phyloP scores from a whole-genome alignment of 2,888 invertebrate species.

The Cataglyphis cursor region DNA sequence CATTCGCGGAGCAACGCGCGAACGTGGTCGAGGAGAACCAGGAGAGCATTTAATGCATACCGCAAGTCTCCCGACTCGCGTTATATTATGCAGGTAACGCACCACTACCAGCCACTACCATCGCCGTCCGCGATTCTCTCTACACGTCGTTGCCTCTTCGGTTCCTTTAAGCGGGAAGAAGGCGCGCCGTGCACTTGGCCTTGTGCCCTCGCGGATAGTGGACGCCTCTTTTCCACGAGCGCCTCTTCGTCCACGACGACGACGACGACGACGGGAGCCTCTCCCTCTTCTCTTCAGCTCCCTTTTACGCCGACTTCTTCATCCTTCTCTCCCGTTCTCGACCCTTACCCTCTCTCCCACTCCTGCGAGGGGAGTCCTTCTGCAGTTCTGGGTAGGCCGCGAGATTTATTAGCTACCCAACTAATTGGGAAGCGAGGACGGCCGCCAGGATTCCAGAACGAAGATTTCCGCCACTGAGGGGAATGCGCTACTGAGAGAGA shows the following conservation, averaged over 20 bases:
- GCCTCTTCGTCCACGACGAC: conserved; percentile 60
- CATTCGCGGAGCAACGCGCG: conserved; percentile 17
- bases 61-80: conserved; percentile 65
- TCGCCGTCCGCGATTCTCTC: conserved; percentile 47
- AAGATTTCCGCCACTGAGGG: conserved; percentile 66
- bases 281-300: conserved; percentile 44
- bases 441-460: conserved; percentile 74
- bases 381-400: conserved; percentile 66
- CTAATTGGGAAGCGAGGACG: conserved; percentile 76
- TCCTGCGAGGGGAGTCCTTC: conserved; percentile 56
- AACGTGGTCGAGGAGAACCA: conserved; percentile 50
- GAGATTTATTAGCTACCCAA: conserved; percentile 76
- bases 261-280: conserved; percentile 42
- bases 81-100: conserved; percentile 75
- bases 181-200: conserved; percentile 78
- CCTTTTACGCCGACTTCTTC: conserved; percentile 44
- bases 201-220: conserved; percentile 76
- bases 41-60: conserved; percentile 80
- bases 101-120: conserved; percentile 60
- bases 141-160: conserved; percentile 60
- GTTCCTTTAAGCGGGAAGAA: conserved; percentile 64
- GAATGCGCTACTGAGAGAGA: conserved; percentile 54
- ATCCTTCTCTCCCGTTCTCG: conserved; percentile 32
- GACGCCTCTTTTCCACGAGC: conserved; percentile 55
- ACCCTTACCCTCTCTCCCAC: conserved; percentile 19